Conservation (phyloP, 1,140 invertebrate species). For the Holcopasites calliopsidis region DNA sequence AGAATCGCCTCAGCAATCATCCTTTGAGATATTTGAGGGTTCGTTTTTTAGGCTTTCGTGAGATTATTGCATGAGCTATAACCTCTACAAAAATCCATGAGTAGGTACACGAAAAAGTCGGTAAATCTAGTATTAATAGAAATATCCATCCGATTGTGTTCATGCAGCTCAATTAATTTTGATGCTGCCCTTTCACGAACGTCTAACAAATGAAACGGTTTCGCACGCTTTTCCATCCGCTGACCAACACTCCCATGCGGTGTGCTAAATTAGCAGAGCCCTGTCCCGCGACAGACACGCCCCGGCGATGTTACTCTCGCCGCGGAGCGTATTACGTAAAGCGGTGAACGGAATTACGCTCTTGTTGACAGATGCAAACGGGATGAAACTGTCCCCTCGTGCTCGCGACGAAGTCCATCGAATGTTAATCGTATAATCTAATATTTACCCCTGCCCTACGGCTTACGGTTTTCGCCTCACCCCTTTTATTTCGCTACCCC, state of each 20-base stretch:
- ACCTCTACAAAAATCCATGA: too few species aligned
- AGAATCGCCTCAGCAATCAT: too few species aligned
- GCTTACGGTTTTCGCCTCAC: background rate
- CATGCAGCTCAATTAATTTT: background rate
- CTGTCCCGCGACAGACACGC: background rate
- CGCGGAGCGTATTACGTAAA: conserved; percentile 2
- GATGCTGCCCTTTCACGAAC: background rate
- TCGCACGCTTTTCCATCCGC: background rate
- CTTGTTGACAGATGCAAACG: conserved; percentile 34
- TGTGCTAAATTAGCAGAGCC: background rate
- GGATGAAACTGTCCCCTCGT: conserved; percentile 1
- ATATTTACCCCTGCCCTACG: conserved; percentile 3
- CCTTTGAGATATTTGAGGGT: too few species aligned
- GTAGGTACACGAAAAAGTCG: too few species aligned
- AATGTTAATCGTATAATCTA: conserved; percentile 44
- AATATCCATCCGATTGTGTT: background rate
- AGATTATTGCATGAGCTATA: too few species aligned
- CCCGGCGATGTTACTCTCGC: conserved; percentile 4
- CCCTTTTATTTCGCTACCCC: background rate
- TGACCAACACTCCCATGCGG: background rate
- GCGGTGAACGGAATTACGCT: conserved; percentile 17
- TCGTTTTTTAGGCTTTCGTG: too few species aligned
- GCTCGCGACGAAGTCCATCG: conserved; percentile 18
- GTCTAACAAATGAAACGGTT: background rate
- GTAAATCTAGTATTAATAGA: too few species aligned